These are phyloP conservation scores for Trogon melanurus DNA, from an alignment of 2,113 vertebrate species.

Conservation along the genomic window DNA sequence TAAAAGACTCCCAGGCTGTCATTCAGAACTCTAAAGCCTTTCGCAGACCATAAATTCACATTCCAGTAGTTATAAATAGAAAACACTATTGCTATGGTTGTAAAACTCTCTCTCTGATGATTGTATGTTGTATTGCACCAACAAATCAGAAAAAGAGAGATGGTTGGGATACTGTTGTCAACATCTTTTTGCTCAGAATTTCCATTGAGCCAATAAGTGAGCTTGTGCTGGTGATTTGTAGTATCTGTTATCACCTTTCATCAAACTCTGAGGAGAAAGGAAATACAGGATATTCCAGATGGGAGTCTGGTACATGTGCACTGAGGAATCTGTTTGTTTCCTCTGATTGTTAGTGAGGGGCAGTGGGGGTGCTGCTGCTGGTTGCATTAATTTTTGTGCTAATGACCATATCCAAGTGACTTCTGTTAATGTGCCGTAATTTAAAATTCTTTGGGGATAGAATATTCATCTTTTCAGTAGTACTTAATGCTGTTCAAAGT, in stretches of 20 bases:
- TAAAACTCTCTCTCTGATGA: slow-evolving; percentile 36
- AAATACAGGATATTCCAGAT: slow-evolving; percentile 75
- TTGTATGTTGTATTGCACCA: slow-evolving; percentile 16
- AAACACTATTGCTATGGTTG: slow-evolving; percentile 20
- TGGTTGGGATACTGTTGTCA: slow-evolving; percentile 47
- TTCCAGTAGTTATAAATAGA: slow-evolving; percentile 56
- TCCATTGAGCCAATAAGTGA: slow-evolving; percentile 61
- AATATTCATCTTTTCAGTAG: background rate
- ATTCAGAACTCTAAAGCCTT: slow-evolving; percentile 57
- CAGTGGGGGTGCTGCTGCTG: slow-evolving; percentile 43
- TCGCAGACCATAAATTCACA: slow-evolving; percentile 61
- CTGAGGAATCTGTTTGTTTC: slow-evolving; percentile 74
- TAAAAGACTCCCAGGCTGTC: slow-evolving; percentile 40
- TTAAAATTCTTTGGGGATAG: background rate
- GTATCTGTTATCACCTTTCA: slow-evolving; percentile 66
- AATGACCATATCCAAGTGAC: slow-evolving; percentile 3
- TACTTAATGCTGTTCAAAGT: background rate
- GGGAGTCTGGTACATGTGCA: slow-evolving; percentile 57
- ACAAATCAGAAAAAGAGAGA: slow-evolving; percentile 53
- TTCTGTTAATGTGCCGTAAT: slow-evolving; percentile 38
- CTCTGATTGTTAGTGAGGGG: slow-evolving; percentile 75
- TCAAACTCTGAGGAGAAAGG: slow-evolving; percentile 70
- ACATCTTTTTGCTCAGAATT: slow-evolving; percentile 61
- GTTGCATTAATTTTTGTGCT: slow-evolving; percentile 17
- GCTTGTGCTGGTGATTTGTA: slow-evolving; percentile 63